Percentiles rank a stretch among this genome's conserved stretches.
Conservation (phyloP, 2,113 vertebrate genomes). For the Canis aureus region DNA sequence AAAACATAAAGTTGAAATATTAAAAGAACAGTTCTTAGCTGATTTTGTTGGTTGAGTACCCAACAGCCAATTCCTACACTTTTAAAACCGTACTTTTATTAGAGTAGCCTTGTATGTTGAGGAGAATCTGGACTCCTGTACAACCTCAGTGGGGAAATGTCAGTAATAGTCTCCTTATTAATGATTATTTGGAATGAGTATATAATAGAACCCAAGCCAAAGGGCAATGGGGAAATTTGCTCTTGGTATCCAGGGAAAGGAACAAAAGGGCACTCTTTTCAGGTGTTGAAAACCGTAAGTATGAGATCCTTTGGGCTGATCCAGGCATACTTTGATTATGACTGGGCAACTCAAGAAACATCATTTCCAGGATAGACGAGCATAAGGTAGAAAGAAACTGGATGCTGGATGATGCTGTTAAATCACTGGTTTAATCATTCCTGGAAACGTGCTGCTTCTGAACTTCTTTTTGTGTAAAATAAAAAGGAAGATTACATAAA, state of each 20-base stretch:
- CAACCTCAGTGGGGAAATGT: background rate
- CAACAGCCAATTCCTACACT: background rate
- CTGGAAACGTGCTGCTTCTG: background rate
- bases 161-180: background rate
- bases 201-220: background rate
- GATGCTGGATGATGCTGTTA: background rate
- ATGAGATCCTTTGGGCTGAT: background rate
- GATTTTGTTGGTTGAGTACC: background rate
- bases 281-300: background rate
- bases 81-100: background rate
- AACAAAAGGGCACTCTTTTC: background rate
- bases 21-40: background rate
- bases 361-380: background rate
- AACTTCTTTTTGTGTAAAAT: slow-evolving; percentile 5
- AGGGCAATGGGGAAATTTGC: background rate
- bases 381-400: background rate
- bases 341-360: background rate
- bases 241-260: background rate
- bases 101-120: background rate
- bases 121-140: background rate
- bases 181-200: background rate
- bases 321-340: background rate
- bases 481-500: slow-evolving; percentile 15
- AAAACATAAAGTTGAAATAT: background rate
- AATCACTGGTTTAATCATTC: background rate